Evolutionary conservation across 2,888 invertebrate genomes (phyloP), one percentile per base, ranked within the genome.

Genomic region (Caenorhabditis sp.): DNA sequence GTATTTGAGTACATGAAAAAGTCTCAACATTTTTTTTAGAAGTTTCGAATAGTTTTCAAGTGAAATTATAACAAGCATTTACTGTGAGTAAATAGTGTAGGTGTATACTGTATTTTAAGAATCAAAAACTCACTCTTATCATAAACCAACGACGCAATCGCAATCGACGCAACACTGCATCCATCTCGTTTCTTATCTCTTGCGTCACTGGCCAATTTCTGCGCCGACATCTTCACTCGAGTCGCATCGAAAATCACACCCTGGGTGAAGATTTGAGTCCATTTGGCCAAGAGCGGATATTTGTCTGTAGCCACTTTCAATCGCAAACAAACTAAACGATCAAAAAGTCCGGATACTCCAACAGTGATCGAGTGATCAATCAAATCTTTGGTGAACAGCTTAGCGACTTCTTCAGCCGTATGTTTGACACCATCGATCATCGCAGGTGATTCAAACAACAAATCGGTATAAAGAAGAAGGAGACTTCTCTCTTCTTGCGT

Each of bases 141-240:
- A 60, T 80, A 80, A 50, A 67, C 73, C 25, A 78, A 27, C n/a
- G 71, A 71, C 20, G 74, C 76, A 8, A 78, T 25, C 8, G 71
- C 72, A 1, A 74, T 66, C 1, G 67, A 68, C 0, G 80, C 80
- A 85, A 95, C 92, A 77, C 91, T 91, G 83, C 91, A 90, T 1
- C 94, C 95, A 70, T 92, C 91, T 49, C 93, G 90, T 87, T 93
- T 93, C 63, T 92, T 91, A 88, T 93, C 92, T 0, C 93, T 91
- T 0, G 94, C 93, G 75, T 93, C 93, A 81, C 93, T 94, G 59
- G 92, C 91, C 89, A 95, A 91, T 88, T 94, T 93, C 74, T 92
- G 92, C 0, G 93, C 93, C 77, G 93, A 92, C 27, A 94, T 72
- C 17, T 80, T 77, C 26, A 80, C 64, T 49, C 80, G 31, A 0